Evolutionary conservation across 2,888 invertebrate species (phyloP).

Genomic region (Sphinx pinastri): DNA sequence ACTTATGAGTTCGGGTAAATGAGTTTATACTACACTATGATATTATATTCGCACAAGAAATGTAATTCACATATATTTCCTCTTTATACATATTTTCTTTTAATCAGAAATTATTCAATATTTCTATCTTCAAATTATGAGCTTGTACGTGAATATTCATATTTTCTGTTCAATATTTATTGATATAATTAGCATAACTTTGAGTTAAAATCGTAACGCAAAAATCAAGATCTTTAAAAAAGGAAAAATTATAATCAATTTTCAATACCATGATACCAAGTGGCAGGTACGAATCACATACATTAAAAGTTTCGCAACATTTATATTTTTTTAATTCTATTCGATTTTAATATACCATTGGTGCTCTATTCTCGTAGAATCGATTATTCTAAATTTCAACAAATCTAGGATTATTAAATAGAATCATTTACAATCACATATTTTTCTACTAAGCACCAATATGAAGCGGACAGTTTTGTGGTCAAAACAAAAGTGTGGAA

Average conservation of each 20-base stretch:
- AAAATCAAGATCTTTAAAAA: not conserved
- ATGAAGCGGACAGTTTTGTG: slow-evolving; percentile 52
- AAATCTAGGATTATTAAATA: slow-evolving; percentile 23
- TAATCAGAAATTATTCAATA: no score
- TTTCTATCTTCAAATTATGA: no score
- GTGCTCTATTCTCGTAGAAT: slow-evolving; percentile 15
- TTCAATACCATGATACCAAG: not conserved
- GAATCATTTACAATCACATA: slow-evolving; percentile 46
- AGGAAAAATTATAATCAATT: not conserved
- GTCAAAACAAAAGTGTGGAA: slow-evolving; percentile 2
- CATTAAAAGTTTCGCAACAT: not conserved
- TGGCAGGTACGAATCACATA: slow-evolving; percentile 7
- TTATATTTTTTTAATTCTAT: slow-evolving; percentile 7
- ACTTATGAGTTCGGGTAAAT: no score
- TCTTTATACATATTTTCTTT: no score
- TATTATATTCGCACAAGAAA: no score
- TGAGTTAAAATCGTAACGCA: no score
- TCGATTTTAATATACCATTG: slow-evolving; percentile 21
- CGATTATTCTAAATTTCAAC: slow-evolving; percentile 3
- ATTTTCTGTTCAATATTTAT: no score
- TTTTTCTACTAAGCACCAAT: slow-evolving; percentile 68
- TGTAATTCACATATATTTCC: no score
- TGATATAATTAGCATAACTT: no score
- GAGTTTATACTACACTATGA: no score
- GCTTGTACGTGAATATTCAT: no score